Percentiles rank a stretch among this genome's conserved stretches.
These are phyloP conservation scores for Euproctis similis DNA, from an alignment of 2,888 invertebrate genomes.

Conservation along the genomic window DNA sequence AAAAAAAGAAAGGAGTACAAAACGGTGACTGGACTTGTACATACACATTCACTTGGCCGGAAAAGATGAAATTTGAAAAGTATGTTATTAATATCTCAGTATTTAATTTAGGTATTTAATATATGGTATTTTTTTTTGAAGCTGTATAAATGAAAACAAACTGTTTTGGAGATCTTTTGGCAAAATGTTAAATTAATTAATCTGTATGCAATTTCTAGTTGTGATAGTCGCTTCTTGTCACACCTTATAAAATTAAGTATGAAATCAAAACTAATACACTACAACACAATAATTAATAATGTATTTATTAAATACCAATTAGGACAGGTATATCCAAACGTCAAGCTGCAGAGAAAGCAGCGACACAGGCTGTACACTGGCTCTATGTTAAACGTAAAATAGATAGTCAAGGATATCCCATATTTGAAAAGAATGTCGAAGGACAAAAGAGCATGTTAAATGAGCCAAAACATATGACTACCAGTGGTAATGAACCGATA, in stretches of 20 bases:
- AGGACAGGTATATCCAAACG: conserved; percentile 69
- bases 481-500: conserved; percentile 46
- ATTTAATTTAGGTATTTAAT: no score
- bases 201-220: no score
- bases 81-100: no score
- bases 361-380: conserved; percentile 72
- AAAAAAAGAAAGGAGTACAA: conserved; percentile 39
- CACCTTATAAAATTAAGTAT: no score
- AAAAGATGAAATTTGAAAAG: conserved; percentile 63
- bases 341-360: conserved; percentile 70
- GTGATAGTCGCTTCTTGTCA: no score
- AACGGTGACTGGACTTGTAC: conserved; percentile 71
- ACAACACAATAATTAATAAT: neutral
- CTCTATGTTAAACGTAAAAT: conserved; percentile 64
- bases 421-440: conserved; percentile 53
- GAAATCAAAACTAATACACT: no score
- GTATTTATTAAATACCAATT: conserved; percentile 13
- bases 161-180: no score
- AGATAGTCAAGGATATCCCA: conserved; percentile 58
- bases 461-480: no score
- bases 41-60: conserved; percentile 76
- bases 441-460: conserved; percentile 42
- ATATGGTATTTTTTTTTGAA: no score
- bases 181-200: no score
- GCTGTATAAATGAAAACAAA: no score